Base-by-base conservation (phyloP, 2,888 invertebrate species). In the Himalopsyche tibetana region DNA sequence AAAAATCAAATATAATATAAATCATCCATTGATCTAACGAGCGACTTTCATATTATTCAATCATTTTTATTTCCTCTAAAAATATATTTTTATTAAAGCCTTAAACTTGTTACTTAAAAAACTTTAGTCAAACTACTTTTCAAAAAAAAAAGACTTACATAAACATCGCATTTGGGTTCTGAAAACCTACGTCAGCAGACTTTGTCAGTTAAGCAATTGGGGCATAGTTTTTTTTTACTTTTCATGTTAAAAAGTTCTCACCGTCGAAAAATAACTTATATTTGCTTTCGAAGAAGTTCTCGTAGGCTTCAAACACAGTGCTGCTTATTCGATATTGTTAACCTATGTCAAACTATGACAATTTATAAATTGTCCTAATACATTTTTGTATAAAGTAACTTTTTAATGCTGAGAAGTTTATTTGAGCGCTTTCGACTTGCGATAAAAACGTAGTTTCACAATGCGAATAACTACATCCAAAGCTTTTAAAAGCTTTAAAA, bases 151-250 rank as follows among this genome's bases (percentile, higher is more conserved):
- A 74, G 3, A 36, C 36, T 15, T 74, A 38, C 36, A 38, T 36
- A 38, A 74, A 8, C 36, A 74, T 74, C 38, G 12, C 36, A 74
- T 36, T 74, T 36, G 74, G 74, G 15, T 36, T 74, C 74, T 74
- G 36, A 36, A 74, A 74, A 74, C 74, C 74, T 74, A 74, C 74
- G 36, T 74, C 74, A 74, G 74, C 74, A 74, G 74, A 74, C 15
- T 74, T 74, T 74, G 74, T 74, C 74, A 74, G 74, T 38, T 74
- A 74, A 36, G 74, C 36, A 36, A 36, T 36, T 36, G 12, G 74
- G 36, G 5, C 5, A 74, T 74, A 74, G 74, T 74, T 74, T 38
- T 74, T 36, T 74, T 74, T n/a, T 74, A 36, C 74, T 36, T 69
- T 56, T 69, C 19, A 69, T 69, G 69, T 69, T 74, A 36, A 36